Evolutionary conservation across 2,113 vertebrate species (phyloP).

Genomic region (Phrynosoma platyrhinos): DNA sequence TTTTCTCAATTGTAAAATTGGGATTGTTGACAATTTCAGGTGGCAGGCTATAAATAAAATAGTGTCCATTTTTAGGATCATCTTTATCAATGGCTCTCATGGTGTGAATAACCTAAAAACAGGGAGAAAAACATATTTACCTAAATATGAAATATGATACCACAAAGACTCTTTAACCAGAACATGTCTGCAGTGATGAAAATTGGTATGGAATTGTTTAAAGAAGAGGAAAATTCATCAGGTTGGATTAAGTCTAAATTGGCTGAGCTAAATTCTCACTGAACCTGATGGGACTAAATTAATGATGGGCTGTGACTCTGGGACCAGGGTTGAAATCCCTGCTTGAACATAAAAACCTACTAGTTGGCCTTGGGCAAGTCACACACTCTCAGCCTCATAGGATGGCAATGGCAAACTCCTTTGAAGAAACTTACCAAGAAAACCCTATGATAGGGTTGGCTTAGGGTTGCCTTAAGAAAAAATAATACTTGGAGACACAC

Average conservation of each 20-base stretch:
- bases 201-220: background rate
- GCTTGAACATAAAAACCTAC: too few species aligned
- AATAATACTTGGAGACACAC: too few species aligned
- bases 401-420: too few species aligned
- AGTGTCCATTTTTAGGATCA: constrained; percentile 94
- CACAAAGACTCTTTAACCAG: background rate
- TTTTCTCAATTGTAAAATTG: constrained; percentile 98
- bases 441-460: too few species aligned
- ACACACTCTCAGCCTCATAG: too few species aligned
- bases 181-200: background rate
- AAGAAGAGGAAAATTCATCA: background rate
- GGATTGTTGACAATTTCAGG: constrained; percentile 96
- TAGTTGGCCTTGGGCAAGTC: too few species aligned
- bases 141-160: background rate
- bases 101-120: constrained; percentile 92
- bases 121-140: constrained; percentile 54
- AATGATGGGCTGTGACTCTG: background rate
- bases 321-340: too few species aligned
- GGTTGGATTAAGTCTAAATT: background rate
- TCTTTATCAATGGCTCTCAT: constrained; percentile 96
- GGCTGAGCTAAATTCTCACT: background rate
- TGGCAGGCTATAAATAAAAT: constrained; percentile 93
- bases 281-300: background rate
- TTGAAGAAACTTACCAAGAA: too few species aligned
- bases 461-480: too few species aligned